phyloP scores from a whole-genome alignment of 2,888 invertebrate species.

The Metalampra italica region DNA sequence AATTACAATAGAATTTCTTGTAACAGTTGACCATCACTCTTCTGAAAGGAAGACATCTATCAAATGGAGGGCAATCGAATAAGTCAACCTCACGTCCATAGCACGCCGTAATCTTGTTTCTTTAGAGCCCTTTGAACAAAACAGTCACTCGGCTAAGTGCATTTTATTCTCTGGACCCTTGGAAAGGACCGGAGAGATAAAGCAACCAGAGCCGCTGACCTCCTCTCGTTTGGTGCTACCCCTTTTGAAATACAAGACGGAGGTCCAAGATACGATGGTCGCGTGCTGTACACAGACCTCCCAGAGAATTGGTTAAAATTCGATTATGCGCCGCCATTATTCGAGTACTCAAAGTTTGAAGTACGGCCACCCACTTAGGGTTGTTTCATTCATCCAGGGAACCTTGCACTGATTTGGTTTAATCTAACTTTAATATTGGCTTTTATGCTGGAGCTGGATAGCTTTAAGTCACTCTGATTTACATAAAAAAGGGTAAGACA shows the following conservation, averaged over 20 bases:
- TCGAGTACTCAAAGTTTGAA: conserved; percentile 47
- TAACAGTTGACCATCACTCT: background rate
- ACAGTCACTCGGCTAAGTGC: conserved; percentile 53
- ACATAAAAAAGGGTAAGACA: no score
- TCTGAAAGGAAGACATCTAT: conserved; percentile 13
- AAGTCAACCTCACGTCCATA: conserved; percentile 34
- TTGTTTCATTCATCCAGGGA: conserved; percentile 36
- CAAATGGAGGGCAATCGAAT: conserved; percentile 28
- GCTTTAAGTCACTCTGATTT: background rate
- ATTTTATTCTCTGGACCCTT: conserved; percentile 61
- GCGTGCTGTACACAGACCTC: conserved; percentile 31
- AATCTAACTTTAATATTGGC: conserved; percentile 40
- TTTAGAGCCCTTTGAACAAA: conserved; percentile 46
- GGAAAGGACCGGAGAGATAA: conserved; percentile 26
- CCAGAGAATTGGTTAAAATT: conserved; percentile 60
- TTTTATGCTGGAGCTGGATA: background rate
- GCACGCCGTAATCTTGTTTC: conserved; percentile 51
- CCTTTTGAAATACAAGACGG: conserved; percentile 3
- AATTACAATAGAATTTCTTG: no score
- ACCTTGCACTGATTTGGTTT: conserved; percentile 35
- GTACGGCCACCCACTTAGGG: conserved; percentile 42
- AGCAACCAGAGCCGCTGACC: conserved; percentile 18
- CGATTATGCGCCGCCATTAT: conserved; percentile 61
- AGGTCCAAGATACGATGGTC: conserved; percentile 26
- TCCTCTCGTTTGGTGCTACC: background rate